Percentiles rank a stretch among this genome's conserved stretches.
These are phyloP conservation scores for Sarcophaga variegata DNA, from an alignment of 2,888 invertebrate species.

Conservation along the genomic window DNA sequence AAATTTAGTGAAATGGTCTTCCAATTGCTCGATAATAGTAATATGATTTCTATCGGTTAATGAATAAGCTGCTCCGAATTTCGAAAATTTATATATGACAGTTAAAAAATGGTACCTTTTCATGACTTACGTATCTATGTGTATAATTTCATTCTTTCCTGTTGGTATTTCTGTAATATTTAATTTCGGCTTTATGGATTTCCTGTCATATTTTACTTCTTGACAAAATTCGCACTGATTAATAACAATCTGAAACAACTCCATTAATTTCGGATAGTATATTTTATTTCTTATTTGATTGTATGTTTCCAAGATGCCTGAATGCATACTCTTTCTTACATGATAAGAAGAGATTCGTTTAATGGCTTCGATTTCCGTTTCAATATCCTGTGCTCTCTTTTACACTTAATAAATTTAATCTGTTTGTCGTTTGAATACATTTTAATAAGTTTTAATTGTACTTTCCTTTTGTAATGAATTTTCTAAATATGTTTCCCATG, in stretches of 20 bases:
- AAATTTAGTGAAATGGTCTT: slow-evolving; percentile 59
- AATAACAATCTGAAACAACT: slow-evolving; percentile 65
- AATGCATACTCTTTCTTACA: slow-evolving; percentile 69
- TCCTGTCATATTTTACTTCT: slow-evolving; percentile 64
- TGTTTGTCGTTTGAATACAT: slow-evolving; percentile 67
- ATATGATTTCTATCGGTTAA: slow-evolving; percentile 52
- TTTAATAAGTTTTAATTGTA: slow-evolving; percentile 67
- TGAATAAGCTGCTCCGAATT: slow-evolving; percentile 60
- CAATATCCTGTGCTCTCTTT: slow-evolving; percentile 67
- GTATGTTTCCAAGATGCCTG: slow-evolving; percentile 67
- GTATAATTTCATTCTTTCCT: slow-evolving; percentile 63
- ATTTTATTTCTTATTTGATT: slow-evolving; percentile 68
- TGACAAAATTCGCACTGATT: slow-evolving; percentile 61
- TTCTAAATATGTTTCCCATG: slow-evolving; percentile 63
- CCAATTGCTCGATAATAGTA: slow-evolving; percentile 49
- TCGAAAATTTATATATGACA: slow-evolving; percentile 64
- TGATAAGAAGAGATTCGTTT: slow-evolving; percentile 69
- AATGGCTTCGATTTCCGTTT: slow-evolving; percentile 65
- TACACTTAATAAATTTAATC: slow-evolving; percentile 69
- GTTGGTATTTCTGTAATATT: slow-evolving; percentile 62
- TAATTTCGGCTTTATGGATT: slow-evolving; percentile 62
- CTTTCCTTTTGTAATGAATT: slow-evolving; percentile 65
- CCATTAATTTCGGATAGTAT: slow-evolving; percentile 68
- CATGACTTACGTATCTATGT: slow-evolving; percentile 50
- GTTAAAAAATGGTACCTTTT: slow-evolving; percentile 55